Conservation (phyloP, 1,140 invertebrate genomes). For the Tetramorium simillimum region DNA sequence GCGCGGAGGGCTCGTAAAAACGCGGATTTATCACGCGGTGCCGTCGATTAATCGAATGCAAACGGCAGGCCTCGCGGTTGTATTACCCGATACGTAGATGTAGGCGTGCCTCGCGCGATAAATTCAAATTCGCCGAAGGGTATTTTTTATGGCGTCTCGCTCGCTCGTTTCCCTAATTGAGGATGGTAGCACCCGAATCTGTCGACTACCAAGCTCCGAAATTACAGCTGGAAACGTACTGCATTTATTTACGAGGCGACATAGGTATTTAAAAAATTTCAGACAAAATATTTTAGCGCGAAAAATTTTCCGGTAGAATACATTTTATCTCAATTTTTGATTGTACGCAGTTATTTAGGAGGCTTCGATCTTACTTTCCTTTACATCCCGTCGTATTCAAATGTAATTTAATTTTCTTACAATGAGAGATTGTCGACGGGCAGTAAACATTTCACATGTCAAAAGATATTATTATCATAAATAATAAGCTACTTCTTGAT, state of each 20-base stretch:
- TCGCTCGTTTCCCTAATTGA: conserved; percentile 38
- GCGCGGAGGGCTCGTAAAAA: conserved; percentile 34
- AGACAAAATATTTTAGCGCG: too few species aligned
- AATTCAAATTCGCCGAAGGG: conserved; percentile 23
- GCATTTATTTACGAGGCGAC: background rate
- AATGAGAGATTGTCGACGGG: background rate
- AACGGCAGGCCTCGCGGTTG: conserved; percentile 18
- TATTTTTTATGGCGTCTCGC: conserved; percentile 20
- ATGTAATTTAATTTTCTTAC: background rate
- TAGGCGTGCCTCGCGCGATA: conserved; percentile 48
- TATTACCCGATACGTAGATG: conserved; percentile 19
- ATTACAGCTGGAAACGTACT: background rate
- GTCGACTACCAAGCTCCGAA: background rate
- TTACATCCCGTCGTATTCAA: background rate
- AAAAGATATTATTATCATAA: background rate
- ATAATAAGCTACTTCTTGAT: background rate
- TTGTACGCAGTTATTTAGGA: background rate
- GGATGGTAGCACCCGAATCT: background rate
- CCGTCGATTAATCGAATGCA: conserved; percentile 55
- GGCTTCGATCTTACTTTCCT: background rate
- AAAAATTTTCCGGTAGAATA: background rate
- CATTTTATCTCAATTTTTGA: background rate
- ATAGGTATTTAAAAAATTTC: background rate
- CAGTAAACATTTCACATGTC: background rate
- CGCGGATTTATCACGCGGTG: conserved; percentile 22